Percentiles rank a stretch among this genome's conserved stretches.
Evolutionary conservation across 1,140 invertebrate genomes (phyloP).

Genomic region (Drosophila murphyi): DNA sequence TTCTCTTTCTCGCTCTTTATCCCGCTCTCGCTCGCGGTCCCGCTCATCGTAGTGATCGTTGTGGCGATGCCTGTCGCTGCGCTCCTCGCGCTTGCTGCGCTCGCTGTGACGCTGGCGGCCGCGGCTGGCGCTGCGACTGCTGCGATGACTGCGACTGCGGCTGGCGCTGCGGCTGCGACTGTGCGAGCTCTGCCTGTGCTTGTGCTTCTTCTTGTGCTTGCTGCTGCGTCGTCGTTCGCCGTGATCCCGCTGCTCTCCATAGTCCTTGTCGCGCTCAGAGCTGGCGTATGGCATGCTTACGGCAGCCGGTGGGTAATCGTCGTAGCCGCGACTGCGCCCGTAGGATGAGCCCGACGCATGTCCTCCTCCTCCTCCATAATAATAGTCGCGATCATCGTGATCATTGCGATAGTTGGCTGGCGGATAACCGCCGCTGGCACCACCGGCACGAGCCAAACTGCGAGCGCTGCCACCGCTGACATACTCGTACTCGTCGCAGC

Average conservation of each 20-base stretch:
- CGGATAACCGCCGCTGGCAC: conserved; percentile 38
- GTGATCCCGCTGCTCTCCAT: conserved; percentile 17
- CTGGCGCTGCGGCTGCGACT: conserved; percentile 73
- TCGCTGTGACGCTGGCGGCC: conserved; percentile 23
- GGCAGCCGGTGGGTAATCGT: conserved; percentile 60
- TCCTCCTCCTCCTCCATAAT: conserved; percentile 18
- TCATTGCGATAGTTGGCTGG: conserved; percentile 68
- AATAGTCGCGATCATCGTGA: conserved; percentile 75
- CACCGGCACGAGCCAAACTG: conserved; percentile 28
- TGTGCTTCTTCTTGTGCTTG: conserved; percentile 83
- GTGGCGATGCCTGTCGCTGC: conserved; percentile 55
- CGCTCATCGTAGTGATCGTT: conserved; percentile 60
- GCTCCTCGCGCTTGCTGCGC: conserved; percentile 54
- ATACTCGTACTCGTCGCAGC: conserved; percentile 52
- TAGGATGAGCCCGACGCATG: conserved; percentile 50
- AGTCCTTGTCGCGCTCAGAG: conserved; percentile 50
- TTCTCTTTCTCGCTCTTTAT: conserved; percentile 18
- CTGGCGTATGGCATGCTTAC: conserved; percentile 24
- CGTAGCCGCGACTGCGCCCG: conserved; percentile 58
- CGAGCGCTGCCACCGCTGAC: not conserved
- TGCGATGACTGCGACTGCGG: conserved; percentile 39
- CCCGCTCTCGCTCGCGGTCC: conserved; percentile 37
- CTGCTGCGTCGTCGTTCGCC: conserved; percentile 62
- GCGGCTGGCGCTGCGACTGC: conserved; percentile 29
- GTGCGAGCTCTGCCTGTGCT: conserved; percentile 72